These are phyloP conservation scores for Dunckerocampus dactyliophorus DNA, from an alignment of 2,113 vertebrate genomes.

Conservation along the genomic window DNA sequence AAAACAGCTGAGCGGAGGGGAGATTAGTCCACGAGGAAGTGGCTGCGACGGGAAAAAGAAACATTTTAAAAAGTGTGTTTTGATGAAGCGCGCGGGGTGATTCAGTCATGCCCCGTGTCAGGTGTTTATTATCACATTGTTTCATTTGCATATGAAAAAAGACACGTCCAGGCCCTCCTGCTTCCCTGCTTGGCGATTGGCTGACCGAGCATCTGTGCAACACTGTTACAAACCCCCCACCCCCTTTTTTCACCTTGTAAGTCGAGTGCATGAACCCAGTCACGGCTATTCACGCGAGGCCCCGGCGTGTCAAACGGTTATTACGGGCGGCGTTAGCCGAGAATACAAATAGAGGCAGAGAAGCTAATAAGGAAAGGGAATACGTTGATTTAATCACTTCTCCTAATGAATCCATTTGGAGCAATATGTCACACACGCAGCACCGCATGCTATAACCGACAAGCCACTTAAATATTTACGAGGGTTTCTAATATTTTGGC, in stretches of 20 bases:
- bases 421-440: conserved; percentile 48
- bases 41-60: conserved; percentile 17
- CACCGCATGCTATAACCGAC: conserved; percentile 14
- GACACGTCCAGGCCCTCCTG: conserved; percentile 13
- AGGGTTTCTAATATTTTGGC: background rate
- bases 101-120: conserved; percentile 75
- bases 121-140: conserved; percentile 79
- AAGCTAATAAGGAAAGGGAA: conserved; percentile 57
- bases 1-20: conserved; percentile 70
- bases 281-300: conserved; percentile 59
- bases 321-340: conserved; percentile 63
- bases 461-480: background rate
- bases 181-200: conserved; percentile 50
- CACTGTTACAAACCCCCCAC: conserved; percentile 51
- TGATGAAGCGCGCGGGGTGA: conserved; percentile 73
- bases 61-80: conserved; percentile 27
- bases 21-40: conserved; percentile 32
- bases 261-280: conserved; percentile 61
- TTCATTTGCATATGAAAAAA: conserved; percentile 79
- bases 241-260: conserved; percentile 21
- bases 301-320: conserved; percentile 70
- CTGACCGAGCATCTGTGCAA: conserved; percentile 57
- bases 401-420: conserved; percentile 58
- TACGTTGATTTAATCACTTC: conserved; percentile 59
- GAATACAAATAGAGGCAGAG: conserved; percentile 64